Conservation (phyloP, 2,797 vertebrate species). For the Orientallactaga sibirica region DNA sequence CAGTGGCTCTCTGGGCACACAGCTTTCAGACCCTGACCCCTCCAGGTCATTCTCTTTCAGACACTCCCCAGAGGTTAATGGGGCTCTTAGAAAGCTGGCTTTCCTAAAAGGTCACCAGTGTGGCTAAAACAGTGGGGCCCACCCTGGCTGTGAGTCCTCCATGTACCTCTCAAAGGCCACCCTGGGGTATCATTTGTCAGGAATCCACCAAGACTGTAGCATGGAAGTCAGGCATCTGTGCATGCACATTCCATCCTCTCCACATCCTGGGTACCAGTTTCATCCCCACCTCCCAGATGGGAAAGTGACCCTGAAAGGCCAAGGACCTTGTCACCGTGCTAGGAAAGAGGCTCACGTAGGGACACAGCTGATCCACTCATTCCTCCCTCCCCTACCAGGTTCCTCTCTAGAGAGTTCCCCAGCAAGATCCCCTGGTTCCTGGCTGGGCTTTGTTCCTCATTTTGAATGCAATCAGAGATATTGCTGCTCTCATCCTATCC, state of each 20-base stretch:
- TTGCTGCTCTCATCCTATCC: not conserved
- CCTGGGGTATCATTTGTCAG: rapidly evolving
- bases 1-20: no score
- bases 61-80: not conserved
- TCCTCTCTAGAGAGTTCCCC: not conserved
- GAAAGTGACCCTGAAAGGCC: not conserved
- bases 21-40: not conserved
- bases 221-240: not conserved
- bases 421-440: rapidly evolving
- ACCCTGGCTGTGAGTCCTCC: not conserved
- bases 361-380: not conserved
- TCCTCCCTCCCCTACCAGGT: not conserved
- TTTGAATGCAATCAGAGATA: not conserved
- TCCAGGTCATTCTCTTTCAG: not conserved
- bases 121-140: not conserved
- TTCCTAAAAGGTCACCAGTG: not conserved
- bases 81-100: not conserved
- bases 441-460: not conserved
- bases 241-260: not conserved
- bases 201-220: not conserved
- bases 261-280: not conserved
- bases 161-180: not conserved
- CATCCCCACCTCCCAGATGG: not conserved
- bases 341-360: not conserved
- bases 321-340: not conserved